Conservation (phyloP, 2,797 vertebrate species). For the Galago senegalensis region DNA sequence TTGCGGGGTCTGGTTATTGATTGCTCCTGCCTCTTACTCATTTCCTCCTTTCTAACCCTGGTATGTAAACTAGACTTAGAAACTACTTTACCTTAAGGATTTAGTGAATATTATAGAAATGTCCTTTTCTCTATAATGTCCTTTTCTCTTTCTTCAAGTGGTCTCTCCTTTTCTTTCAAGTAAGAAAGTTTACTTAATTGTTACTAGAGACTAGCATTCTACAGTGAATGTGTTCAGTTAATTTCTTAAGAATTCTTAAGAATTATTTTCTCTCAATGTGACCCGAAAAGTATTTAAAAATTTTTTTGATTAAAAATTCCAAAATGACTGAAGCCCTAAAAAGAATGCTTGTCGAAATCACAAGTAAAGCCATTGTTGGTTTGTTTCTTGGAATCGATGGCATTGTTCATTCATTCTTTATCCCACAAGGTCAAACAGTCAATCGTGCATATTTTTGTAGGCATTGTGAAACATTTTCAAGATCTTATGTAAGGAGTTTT, state of each 20-base stretch:
- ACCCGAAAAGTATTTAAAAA: conserved; percentile 70
- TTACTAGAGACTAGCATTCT: conserved; percentile 25
- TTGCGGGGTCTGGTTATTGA: background rate
- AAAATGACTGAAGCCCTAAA: conserved; percentile 39
- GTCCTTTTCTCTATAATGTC: background rate
- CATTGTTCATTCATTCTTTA: conserved; percentile 81
- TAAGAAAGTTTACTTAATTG: conserved; percentile 31
- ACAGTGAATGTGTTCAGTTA: conserved; percentile 45
- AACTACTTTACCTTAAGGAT: background rate
- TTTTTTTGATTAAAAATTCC: conserved; percentile 71
- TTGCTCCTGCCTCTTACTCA: background rate
- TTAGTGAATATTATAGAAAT: background rate
- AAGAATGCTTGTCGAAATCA: conserved; percentile 75
- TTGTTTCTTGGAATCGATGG: conserved; percentile 65
- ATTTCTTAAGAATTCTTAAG: conserved; percentile 72
- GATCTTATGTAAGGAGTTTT: conserved; percentile 82
- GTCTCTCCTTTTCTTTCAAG: background rate
- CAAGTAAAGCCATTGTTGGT: conserved; percentile 76
- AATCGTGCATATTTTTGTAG: conserved; percentile 83
- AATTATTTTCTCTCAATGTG: conserved; percentile 68
- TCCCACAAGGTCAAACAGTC: conserved; percentile 75
- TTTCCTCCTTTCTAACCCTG: background rate
- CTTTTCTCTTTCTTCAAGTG: background rate
- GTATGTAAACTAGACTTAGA: background rate
- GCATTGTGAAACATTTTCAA: conserved; percentile 73